Evolutionary conservation across 2,113 vertebrate species (phyloP).

Genomic region (Platycercus adscitus): DNA sequence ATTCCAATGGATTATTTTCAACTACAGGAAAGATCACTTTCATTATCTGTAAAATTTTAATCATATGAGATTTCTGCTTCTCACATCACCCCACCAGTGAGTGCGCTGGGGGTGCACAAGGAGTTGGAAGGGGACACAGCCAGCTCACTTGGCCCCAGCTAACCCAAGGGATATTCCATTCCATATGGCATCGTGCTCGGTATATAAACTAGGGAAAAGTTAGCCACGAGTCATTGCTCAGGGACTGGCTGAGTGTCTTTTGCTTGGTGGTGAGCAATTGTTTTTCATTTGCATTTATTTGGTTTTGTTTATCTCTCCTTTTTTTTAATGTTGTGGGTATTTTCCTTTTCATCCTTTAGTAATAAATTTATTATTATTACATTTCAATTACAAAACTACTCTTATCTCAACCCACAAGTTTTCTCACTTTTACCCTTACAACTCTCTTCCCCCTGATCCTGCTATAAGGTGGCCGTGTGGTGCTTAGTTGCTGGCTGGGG

Average conservation of each 20-base stretch:
- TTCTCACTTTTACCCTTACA: neutral
- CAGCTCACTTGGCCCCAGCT: neutral
- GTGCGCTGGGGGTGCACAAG: neutral
- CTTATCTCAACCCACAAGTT: neutral
- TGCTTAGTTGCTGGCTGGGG: neutral
- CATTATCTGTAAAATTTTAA: neutral
- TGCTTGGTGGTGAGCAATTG: accelerated
- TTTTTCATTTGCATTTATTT: neutral
- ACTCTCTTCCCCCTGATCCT: neutral
- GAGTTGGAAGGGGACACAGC: neutral
- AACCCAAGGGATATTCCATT: neutral
- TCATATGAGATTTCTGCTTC: neutral
- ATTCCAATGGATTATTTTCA: neutral
- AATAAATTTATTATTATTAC: neutral
- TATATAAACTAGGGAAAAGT: neutral
- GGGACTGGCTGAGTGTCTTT: neutral
- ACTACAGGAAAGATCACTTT: neutral
- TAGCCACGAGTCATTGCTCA: too few species aligned
- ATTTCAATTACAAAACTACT: neutral
- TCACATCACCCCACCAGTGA: accelerated
- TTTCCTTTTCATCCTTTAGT: neutral
- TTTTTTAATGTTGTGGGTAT: neutral
- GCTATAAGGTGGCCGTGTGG: neutral
- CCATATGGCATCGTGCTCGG: accelerated
- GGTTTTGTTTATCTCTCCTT: neutral